Evolutionary conservation across 2,888 invertebrate species (phyloP), one percentile per base, ranked within the genome.

Genomic region (Brachyptera putata): DNA sequence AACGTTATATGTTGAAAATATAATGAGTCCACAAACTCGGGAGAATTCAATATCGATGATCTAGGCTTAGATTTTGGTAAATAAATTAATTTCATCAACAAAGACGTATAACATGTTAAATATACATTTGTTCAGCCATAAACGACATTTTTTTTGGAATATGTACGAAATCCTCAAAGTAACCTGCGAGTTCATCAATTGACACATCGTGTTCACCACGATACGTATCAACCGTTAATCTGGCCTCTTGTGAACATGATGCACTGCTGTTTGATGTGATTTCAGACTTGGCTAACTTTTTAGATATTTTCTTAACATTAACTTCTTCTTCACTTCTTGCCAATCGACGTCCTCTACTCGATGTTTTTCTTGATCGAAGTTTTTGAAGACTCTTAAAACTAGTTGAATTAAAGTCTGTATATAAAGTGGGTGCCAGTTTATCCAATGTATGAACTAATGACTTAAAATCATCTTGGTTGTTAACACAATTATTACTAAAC

Each of bases 81-180:
- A n/a, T n/a, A n/a, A n/a, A n/a, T n/a, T n/a, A n/a, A n/a, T n/a
- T n/a, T n/a, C n/a, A n/a, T n/a, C n/a, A n/a, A n/a, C n/a, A n/a
- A n/a, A n/a, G n/a, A n/a, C n/a, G n/a, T n/a, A n/a, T n/a, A n/a
- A n/a, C n/a, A n/a, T n/a, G n/a, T 61, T 81, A 91, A 77, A 93
- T 95, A 74, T 96, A 96, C 95, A 95, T 96, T 94, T 95, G 95
- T 80, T 95, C 95, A 62, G 95, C 95, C 95, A 95, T 95, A 61
- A 88, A 85, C 50, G 95, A 95, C 95, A 96, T 96, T 76, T 96
- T 95, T 77, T 94, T 94, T 66, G 95, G 95, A 80, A 96, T 95
- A 80, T 95, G 91, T 67, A 95, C 91, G 78, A 91, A 86, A 64
- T 93, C 91, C 77, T 96, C 95, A 75, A 96, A 94, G 76, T 96